Evolutionary conservation across 2,888 invertebrate genomes (phyloP), one percentile per base, ranked within the genome.

Genomic region (Tipula unca): DNA sequence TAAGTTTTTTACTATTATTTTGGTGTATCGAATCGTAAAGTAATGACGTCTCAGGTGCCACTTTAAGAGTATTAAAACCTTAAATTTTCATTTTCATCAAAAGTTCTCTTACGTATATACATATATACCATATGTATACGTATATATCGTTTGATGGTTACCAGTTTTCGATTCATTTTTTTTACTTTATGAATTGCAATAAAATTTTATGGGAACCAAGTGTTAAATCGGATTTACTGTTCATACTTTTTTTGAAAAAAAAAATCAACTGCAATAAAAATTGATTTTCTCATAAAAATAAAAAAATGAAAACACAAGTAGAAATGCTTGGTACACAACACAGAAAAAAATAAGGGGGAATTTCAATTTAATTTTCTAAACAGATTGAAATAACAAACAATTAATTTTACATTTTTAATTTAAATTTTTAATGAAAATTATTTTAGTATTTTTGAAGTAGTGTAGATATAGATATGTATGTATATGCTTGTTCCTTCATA

Each of bases 171-270:
- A 69, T 69, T 69, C 25, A 25, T 69, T 69, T 48, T n/a, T n/a
- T 69, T 25, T 69, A 69, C 69, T 69, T 69, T 69, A 69, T 69
- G 69, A 8, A 69, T 69, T 69, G 69, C 69, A 69, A 25, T 69
- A 69, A 69, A 69, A 69, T 69, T 69, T 69, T 69, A 69, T 69
- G 69, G 3, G 69, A 69, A 69, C 69, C 69, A 69, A 69, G 69
- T 69, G 69, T 69, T 69, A 69, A 69, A 69, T 25, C 69, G 69
- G 25, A 69, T 69, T 69, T 69, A 54, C 48, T 17, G 48, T 17
- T 48, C 48, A 48, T 17, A 54, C 48, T 17, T 69, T 17, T 48
- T n/a, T 17, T 48, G 6, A 48, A 48, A 17, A 17, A 17, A 54
- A 54, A 54, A 54, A 54, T 54, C 48, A 25, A 69, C 69, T 69